Conservation (phyloP, 2,797 vertebrate genomes). For the Molothrus aeneus region DNA sequence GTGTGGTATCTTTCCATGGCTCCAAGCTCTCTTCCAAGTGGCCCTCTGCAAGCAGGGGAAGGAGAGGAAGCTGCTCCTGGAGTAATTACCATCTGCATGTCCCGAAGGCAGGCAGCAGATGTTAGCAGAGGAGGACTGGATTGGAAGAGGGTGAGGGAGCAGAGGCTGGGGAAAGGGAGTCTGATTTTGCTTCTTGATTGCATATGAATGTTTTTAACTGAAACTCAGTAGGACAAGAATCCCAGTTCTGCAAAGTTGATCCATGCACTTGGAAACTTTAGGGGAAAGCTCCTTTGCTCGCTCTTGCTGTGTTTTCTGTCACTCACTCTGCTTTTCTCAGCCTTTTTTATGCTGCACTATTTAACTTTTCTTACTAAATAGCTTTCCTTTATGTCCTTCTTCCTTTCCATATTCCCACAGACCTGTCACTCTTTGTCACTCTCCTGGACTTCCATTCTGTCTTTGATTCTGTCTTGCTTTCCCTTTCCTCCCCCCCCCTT, state of each 20-base stretch:
- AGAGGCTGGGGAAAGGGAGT: slow-evolving; percentile 53
- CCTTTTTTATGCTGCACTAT: background rate
- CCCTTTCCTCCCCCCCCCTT: background rate
- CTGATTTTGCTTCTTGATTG: slow-evolving; percentile 67
- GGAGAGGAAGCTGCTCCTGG: slow-evolving; percentile 84
- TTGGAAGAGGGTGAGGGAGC: background rate
- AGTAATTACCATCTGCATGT: slow-evolving; percentile 89
- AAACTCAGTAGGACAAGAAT: background rate
- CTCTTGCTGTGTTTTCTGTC: background rate
- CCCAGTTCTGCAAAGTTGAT: background rate
- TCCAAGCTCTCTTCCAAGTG: slow-evolving; percentile 73
- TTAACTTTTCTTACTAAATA: slow-evolving; percentile 1
- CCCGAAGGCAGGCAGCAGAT: slow-evolving; percentile 87
- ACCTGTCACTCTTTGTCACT: slow-evolving; percentile 3
- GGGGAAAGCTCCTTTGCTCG: background rate
- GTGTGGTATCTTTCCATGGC: slow-evolving; percentile 20
- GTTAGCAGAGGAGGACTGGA: slow-evolving; percentile 75
- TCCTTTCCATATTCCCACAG: slow-evolving; percentile 4
- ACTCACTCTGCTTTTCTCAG: background rate
- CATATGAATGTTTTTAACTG: background rate
- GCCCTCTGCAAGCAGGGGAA: background rate
- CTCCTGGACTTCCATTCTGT: slow-evolving; percentile 32
- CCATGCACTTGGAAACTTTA: background rate
- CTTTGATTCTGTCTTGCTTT: slow-evolving; percentile 12
- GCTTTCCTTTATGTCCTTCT: slow-evolving; percentile 12